Conservation (phyloP, 2,888 invertebrate species). For the Caenorhabditis sulstoni region DNA sequence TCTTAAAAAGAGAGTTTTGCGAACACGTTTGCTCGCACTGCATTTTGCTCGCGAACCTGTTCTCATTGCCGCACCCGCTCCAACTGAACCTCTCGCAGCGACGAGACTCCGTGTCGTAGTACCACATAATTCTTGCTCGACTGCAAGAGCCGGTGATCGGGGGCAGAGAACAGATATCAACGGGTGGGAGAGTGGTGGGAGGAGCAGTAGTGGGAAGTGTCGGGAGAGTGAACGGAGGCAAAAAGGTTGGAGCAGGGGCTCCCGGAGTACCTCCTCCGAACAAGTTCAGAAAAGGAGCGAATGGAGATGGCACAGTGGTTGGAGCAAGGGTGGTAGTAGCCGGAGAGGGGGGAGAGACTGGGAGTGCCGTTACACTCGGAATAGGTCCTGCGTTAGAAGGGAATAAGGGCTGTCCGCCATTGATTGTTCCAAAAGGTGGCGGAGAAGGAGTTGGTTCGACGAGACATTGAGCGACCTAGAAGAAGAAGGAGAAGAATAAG, state of each 20-base stretch:
- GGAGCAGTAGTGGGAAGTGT: conserved; percentile 57
- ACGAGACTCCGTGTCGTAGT: conserved; percentile 64
- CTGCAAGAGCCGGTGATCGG: conserved; percentile 70
- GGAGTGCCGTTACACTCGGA: conserved; percentile 2
- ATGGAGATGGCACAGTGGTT: conserved; percentile 58
- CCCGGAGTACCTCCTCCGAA: conserved; percentile 55
- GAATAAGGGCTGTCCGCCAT: conserved; percentile 54
- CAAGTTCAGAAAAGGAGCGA: conserved; percentile 62
- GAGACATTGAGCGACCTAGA: conserved; percentile 68
- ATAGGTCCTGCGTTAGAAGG: conserved; percentile 24
- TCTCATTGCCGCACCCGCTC: conserved; percentile 71
- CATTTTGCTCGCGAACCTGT: conserved; percentile 65
- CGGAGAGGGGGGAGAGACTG: conserved; percentile 16
- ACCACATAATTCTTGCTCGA: conserved; percentile 71
- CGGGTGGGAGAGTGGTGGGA: conserved; percentile 46
- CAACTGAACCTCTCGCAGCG: conserved; percentile 70
- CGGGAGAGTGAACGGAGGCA: conserved; percentile 60
- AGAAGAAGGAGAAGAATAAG: background rate
- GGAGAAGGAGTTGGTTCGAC: conserved; percentile 48
- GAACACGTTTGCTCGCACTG: conserved; percentile 67
- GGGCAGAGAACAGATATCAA: conserved; percentile 62
- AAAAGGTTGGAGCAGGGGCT: conserved; percentile 30
- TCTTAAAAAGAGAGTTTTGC: conserved; percentile 46
- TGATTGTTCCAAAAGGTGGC: conserved; percentile 52
- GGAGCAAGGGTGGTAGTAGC: conserved; percentile 8